Conservation (phyloP, 2,113 vertebrate species). For the Stomatorhinus ivindoensis region DNA sequence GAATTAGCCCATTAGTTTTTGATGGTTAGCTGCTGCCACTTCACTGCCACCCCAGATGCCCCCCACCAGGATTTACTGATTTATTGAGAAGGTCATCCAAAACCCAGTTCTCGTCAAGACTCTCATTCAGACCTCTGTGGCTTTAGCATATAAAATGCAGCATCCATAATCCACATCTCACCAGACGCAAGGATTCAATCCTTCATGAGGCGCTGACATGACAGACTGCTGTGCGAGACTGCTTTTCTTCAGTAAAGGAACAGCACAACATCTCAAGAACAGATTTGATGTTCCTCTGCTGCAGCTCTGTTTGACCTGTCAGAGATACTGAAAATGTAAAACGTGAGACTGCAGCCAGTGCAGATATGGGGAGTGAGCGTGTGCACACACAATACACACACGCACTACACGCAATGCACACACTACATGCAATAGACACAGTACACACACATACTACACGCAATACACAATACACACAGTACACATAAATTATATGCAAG, state of each 20-base stretch:
- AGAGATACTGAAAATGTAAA: neutral
- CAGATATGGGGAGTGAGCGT: neutral
- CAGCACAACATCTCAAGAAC: neutral
- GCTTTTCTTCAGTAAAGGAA: neutral
- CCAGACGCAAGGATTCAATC: neutral
- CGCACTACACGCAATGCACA: neutral
- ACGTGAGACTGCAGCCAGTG: neutral
- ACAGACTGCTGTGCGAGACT: neutral
- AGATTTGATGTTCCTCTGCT: neutral
- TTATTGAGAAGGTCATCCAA: neutral
- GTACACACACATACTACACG: neutral
- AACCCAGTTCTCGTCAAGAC: neutral
- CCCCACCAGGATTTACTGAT: neutral
- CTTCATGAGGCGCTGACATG: neutral
- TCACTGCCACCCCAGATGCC: neutral
- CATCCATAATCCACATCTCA: neutral
- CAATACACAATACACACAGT: neutral
- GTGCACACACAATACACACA: neutral
- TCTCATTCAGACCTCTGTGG: neutral
- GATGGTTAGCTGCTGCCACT: neutral
- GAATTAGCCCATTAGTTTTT: neutral
- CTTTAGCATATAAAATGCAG: neutral
- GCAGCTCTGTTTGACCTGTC: neutral
- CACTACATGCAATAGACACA: neutral
- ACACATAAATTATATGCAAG: neutral